Percentiles rank a stretch among this genome's conserved stretches.
phyloP scores from a whole-genome alignment of 2,797 vertebrate genomes.

The Anguilla pacifica region DNA sequence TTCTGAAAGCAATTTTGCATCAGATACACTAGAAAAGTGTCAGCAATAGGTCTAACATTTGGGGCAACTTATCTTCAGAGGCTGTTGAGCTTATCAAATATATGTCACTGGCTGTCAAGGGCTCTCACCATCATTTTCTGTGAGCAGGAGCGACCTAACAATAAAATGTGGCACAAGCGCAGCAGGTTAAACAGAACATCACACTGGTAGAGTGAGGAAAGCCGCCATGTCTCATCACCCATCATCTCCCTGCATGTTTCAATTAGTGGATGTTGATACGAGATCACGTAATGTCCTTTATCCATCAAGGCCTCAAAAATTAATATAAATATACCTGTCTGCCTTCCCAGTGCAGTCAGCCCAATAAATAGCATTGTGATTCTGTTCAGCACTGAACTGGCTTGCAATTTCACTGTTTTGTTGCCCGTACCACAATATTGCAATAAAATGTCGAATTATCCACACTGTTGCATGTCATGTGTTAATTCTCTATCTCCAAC shows the following conservation, averaged over 20 bases:
- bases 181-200: not conserved
- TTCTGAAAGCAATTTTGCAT: constrained; percentile 1
- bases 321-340: not conserved
- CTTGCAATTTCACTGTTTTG: not conserved
- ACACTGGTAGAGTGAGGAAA: not conserved
- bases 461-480: not conserved
- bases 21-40: not conserved
- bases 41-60: constrained; percentile 7
- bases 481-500: not conserved
- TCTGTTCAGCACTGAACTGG: not conserved
- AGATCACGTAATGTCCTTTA: not conserved
- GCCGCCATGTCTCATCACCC: not conserved
- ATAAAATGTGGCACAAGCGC: not conserved
- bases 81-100: constrained; percentile 11
- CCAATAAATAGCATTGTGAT: not conserved
- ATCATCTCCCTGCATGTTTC: not conserved
- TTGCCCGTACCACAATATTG: not conserved
- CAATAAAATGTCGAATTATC: not conserved
- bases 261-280: not conserved
- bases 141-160: not conserved
- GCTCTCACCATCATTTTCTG: not conserved
- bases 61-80: not conserved
- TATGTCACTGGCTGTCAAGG: not conserved
- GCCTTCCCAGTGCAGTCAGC: not conserved
- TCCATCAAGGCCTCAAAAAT: not conserved